phyloP scores from a whole-genome alignment of 2,797 vertebrate species.

The Protonibea diacanthus region DNA sequence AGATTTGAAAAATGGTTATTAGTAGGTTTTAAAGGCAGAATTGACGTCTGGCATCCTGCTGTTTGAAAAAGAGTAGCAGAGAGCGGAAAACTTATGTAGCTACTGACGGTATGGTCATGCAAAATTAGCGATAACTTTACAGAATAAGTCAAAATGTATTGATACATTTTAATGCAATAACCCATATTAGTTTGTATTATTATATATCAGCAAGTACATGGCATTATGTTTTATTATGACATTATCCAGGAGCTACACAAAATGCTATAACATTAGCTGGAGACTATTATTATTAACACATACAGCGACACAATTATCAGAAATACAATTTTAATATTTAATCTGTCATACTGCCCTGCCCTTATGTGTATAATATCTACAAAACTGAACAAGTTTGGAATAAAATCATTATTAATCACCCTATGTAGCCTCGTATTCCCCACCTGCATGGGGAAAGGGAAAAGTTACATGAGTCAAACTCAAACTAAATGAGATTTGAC shows the following conservation, averaged over 20 bases:
- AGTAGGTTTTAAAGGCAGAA: conserved; percentile 10
- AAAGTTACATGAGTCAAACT: conserved; percentile 9
- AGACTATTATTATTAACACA: neutral
- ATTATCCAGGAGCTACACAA: neutral
- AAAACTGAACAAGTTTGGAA: neutral
- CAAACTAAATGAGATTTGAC: conserved; percentile 37
- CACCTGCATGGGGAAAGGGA: conserved; percentile 7
- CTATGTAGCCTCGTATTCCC: neutral
- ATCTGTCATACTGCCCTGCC: neutral
- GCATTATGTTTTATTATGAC: neutral
- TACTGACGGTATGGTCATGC: neutral
- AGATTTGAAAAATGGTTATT: neutral
- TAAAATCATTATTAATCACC: conserved; percentile 6
- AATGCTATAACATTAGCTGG: neutral
- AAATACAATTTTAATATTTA: neutral
- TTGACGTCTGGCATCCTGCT: neutral
- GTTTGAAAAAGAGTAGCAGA: neutral
- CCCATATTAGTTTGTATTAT: neutral
- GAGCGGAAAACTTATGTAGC: neutral
- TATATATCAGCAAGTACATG: neutral
- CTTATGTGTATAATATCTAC: neutral
- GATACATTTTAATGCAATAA: neutral
- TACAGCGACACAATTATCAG: neutral
- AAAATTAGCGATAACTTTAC: neutral
- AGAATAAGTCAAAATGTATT: neutral